phyloP scores from a whole-genome alignment of 2,113 vertebrate species.

The Aviceda subcristata region DNA sequence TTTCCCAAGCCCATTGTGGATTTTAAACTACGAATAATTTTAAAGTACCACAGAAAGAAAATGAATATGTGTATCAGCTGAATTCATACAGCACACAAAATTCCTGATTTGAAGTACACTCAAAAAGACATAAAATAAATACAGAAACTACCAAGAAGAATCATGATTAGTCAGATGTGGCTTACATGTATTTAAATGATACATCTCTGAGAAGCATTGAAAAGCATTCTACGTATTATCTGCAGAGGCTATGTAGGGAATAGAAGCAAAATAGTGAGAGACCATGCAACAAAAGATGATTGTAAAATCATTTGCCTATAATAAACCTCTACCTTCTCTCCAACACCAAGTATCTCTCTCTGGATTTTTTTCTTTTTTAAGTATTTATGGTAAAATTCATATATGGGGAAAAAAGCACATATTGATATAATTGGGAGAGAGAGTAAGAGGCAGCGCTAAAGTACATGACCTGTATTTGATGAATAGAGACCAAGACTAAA shows the following conservation, averaged over 20 bases:
- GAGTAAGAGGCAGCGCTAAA: neutral
- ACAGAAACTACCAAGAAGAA: neutral
- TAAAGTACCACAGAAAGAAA: neutral
- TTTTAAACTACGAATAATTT: neutral
- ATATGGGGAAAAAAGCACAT: fast-evolving
- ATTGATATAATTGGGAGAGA: neutral
- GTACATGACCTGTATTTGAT: neutral
- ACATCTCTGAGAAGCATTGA: neutral
- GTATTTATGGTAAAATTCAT: neutral
- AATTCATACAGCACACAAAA: neutral
- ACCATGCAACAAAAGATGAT: neutral
- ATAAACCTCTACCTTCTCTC: neutral
- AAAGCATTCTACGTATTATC: neutral
- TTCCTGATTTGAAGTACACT: neutral
- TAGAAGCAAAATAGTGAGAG: neutral
- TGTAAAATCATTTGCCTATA: neutral
- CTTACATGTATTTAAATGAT: neutral
- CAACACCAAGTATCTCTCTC: neutral
- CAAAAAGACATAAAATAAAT: neutral
- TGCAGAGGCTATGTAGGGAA: neutral
- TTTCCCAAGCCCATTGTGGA: neutral
- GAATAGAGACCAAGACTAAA: neutral
- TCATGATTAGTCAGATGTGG: neutral
- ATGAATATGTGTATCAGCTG: neutral
- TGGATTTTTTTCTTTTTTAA: neutral